Percentiles rank a stretch among this genome's conserved stretches.
These are phyloP conservation scores for Arctopsyche grandis DNA, from an alignment of 1,140 invertebrate species.

Conservation along the genomic window DNA sequence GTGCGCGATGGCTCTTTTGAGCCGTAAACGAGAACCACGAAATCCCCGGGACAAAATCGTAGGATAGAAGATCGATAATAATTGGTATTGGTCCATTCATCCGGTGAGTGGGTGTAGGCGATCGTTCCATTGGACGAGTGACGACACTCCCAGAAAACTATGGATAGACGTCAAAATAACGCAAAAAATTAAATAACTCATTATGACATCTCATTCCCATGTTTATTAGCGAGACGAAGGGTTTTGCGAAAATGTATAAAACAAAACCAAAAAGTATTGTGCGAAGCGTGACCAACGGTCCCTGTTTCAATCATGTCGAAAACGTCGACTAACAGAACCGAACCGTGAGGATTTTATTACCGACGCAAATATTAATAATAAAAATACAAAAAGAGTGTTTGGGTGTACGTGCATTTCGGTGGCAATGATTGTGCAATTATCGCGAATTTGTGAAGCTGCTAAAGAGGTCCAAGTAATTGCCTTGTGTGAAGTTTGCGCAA, in stretches of 20 bases:
- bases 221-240: not conserved
- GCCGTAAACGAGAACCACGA: constrained; percentile 8
- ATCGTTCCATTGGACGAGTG: no score
- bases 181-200: no score
- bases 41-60: not conserved
- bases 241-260: constrained; percentile 9
- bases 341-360: not conserved
- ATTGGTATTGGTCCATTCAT: not conserved
- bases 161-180: no score
- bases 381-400: no score
- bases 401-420: no score
- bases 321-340: not conserved
- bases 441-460: no score
- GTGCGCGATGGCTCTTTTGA: constrained; percentile 22
- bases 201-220: no score
- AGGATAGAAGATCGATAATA: not conserved
- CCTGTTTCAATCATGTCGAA: constrained; percentile 39
- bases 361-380: not conserved
- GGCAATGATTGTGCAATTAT: no score
- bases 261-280: not conserved
- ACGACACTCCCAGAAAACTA: no score
- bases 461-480: no score
- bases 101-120: no score
- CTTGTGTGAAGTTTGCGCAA: no score
- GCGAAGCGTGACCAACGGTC: constrained; percentile 38